Evolutionary conservation across 2,113 vertebrate species (phyloP).

Genomic region (Perca schrenkii): DNA sequence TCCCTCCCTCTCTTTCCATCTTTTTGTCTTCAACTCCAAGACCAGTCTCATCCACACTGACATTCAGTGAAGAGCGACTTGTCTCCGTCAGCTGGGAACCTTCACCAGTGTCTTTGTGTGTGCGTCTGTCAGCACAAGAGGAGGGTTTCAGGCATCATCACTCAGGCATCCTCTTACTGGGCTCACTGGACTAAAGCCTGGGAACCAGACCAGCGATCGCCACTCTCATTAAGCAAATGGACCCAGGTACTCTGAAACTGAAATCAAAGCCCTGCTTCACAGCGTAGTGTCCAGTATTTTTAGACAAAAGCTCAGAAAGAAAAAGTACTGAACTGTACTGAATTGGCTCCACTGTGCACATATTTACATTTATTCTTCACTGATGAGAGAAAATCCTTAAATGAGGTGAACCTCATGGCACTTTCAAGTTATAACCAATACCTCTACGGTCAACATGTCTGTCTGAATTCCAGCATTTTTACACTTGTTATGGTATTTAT

Average conservation of each 20-base stretch:
- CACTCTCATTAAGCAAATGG: slow-evolving; percentile 51
- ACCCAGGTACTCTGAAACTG: slow-evolving; percentile 33
- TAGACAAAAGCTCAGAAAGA: slow-evolving; percentile 33
- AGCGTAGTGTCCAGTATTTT: slow-evolving; percentile 19
- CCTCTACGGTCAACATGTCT: not conserved
- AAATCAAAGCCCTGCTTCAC: slow-evolving; percentile 52
- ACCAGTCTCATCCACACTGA: slow-evolving; percentile 4
- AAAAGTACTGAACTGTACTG: not conserved
- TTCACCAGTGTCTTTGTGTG: slow-evolving; percentile 40
- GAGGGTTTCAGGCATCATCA: slow-evolving; percentile 56
- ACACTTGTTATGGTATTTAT: not conserved
- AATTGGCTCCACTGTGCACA: not conserved
- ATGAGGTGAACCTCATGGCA: not conserved
- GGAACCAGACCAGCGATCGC: slow-evolving; percentile 48
- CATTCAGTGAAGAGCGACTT: not conserved
- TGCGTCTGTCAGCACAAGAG: slow-evolving; percentile 64
- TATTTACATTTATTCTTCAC: not conserved
- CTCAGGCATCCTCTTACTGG: slow-evolving; percentile 46
- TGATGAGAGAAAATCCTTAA: not conserved
- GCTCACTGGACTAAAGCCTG: slow-evolving; percentile 47
- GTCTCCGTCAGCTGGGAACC: slow-evolving; percentile 53
- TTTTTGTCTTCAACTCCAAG: not conserved
- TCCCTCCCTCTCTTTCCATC: not conserved
- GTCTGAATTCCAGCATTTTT: not conserved
- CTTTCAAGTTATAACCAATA: not conserved